Evolutionary conservation across 2,797 vertebrate genomes (phyloP).

Genomic region (Cuculus canorus): DNA sequence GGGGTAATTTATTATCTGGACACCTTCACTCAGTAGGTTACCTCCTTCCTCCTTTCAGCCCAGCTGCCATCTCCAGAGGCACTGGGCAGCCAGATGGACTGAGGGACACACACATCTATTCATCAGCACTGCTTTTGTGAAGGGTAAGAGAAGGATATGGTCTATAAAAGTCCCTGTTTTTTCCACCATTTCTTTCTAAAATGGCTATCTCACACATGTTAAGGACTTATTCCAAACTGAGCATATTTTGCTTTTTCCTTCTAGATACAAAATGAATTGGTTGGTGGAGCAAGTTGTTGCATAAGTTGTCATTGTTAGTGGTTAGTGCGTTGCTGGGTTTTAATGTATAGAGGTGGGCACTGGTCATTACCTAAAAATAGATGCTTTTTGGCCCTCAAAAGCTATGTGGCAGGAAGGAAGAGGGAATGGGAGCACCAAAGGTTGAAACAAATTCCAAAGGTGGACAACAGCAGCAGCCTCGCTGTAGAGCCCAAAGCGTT

Average conservation of each 20-base stretch:
- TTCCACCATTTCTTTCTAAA: not conserved
- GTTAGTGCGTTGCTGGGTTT: not conserved
- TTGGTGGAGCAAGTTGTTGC: not conserved
- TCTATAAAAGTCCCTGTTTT: not conserved
- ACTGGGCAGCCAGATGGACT: not conserved
- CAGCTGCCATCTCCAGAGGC: constrained; percentile 27
- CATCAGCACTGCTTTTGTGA: not conserved
- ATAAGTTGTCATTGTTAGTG: not conserved
- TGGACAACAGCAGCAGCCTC: not conserved
- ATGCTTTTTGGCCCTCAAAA: not conserved
- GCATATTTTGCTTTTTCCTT: not conserved
- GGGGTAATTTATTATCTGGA: constrained; percentile 21
- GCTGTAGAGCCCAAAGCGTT: not conserved
- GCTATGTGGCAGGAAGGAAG: not conserved
- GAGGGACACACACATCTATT: not conserved
- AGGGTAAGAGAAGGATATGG: not conserved
- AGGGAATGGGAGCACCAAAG: not conserved
- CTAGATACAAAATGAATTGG: not conserved
- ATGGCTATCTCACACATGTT: not conserved
- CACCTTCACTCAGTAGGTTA: not conserved
- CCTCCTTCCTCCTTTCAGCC: constrained; percentile 2
- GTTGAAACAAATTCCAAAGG: not conserved
- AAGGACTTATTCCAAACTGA: not conserved
- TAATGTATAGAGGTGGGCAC: not conserved
- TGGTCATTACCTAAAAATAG: not conserved